A percentile compares a stretch with the other conserved stretches of the same genome.
These are phyloP conservation scores for Microctenopoma lineatum DNA, from an alignment of 2,797 vertebrate species.

Conservation along the genomic window DNA sequence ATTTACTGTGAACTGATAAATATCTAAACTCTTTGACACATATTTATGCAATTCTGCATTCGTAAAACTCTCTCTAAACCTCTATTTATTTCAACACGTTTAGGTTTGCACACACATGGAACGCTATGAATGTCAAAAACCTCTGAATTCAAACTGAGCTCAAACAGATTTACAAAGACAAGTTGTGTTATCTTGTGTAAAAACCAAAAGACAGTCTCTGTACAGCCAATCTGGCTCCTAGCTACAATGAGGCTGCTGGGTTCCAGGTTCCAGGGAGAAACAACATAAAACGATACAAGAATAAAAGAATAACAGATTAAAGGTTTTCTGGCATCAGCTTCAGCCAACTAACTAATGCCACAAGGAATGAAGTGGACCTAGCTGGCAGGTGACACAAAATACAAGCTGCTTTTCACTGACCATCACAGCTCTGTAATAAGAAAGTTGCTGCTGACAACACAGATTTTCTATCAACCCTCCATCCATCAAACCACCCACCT, in stretches of 20 bases:
- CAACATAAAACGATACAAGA: conserved; percentile 26
- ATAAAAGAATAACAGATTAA: conserved; percentile 30
- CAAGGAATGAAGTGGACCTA: conserved; percentile 9
- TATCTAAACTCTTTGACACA: too few species aligned
- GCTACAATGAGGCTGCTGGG: conserved; percentile 20
- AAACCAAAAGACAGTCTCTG: conserved; percentile 25
- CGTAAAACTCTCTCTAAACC: too few species aligned
- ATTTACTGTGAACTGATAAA: too few species aligned
- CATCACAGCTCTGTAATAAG: not conserved
- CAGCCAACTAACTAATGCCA: conserved; percentile 29
- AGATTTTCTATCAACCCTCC: not conserved
- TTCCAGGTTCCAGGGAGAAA: not conserved
- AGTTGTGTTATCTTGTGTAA: not conserved
- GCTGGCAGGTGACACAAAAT: conserved; percentile 3
- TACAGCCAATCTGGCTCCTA: not conserved
- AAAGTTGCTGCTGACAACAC: conserved; percentile 4
- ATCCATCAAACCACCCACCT: conserved; percentile 1
- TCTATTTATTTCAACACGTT: not conserved
- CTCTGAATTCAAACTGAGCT: not conserved
- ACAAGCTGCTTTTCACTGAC: conserved; percentile 14
- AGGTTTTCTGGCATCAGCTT: conserved; percentile 18
- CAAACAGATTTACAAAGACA: not conserved
- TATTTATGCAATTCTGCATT: too few species aligned
- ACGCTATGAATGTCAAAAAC: not conserved
- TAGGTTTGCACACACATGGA: not conserved